phyloP scores from a whole-genome alignment of 1,140 invertebrate genomes.

The Nasonia vitripennis region DNA sequence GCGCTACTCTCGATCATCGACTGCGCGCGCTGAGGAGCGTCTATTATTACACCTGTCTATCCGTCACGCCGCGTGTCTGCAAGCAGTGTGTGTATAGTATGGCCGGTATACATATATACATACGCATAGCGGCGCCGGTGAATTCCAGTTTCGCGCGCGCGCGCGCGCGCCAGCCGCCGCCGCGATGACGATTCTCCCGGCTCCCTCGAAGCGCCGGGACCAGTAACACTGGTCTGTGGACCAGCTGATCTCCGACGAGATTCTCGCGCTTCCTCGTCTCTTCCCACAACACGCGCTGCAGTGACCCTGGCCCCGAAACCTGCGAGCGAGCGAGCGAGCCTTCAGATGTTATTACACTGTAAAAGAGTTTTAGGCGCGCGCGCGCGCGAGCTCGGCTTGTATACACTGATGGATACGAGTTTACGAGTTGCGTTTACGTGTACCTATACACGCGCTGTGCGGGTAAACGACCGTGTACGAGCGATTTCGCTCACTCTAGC shows the following conservation, averaged over 20 bases:
- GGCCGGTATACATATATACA: neutral
- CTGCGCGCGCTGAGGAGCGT: constrained; percentile 63
- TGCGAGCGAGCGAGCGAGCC: neutral
- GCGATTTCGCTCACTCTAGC: constrained; percentile 14
- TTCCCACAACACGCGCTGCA: neutral
- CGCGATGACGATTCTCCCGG: constrained; percentile 37
- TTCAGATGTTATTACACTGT: neutral
- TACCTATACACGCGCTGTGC: neutral
- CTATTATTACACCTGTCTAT: constrained; percentile 72
- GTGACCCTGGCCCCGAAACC: constrained; percentile 45
- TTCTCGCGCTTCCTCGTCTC: constrained; percentile 50
- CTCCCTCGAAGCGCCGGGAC: constrained; percentile 33
- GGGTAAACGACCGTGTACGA: neutral
- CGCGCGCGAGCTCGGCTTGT: neutral
- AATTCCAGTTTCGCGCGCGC: constrained; percentile 68
- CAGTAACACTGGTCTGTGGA: constrained; percentile 48
- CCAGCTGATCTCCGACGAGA: constrained; percentile 48
- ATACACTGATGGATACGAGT: neutral
- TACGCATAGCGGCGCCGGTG: constrained; percentile 48
- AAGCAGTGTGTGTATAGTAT: no score
- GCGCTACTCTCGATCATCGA: constrained; percentile 58
- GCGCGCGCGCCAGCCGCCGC: no score
- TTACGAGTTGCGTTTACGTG: constrained; percentile 12
- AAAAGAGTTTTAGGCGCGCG: constrained; percentile 38
- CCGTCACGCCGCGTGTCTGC: constrained; percentile 49